A percentile compares a stretch with the other conserved stretches of the same genome.
phyloP scores from a whole-genome alignment of 2,888 invertebrate species.

The Heliconius erato region DNA sequence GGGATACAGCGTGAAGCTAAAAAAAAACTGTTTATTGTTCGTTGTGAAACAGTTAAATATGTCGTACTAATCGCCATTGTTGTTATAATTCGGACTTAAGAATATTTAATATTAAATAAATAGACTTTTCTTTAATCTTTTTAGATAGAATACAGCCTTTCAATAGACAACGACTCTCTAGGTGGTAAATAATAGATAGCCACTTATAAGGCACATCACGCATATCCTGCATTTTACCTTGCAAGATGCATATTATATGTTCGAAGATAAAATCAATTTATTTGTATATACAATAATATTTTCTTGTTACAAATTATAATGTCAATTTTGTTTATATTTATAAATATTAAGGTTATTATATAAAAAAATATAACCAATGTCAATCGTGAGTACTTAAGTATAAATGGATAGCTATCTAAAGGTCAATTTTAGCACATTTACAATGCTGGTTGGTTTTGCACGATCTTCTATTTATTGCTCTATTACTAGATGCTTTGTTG shows the following conservation, averaged over 20 bases:
- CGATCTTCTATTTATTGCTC: slow-evolving; percentile 29
- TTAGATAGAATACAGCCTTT: not conserved
- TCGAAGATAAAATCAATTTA: not conserved
- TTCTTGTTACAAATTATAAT: not conserved
- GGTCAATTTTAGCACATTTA: slow-evolving; percentile 29
- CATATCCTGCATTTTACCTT: not conserved
- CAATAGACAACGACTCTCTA: not conserved
- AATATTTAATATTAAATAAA: not conserved
- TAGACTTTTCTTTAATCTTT: not conserved
- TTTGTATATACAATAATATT: not conserved
- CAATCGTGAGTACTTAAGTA: slow-evolving; percentile 30
- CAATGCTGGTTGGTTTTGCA: slow-evolving; percentile 24
- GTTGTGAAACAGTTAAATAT: not conserved
- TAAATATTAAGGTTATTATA: slow-evolving; percentile 12
- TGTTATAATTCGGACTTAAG: no score
- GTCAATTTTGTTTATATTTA: not conserved
- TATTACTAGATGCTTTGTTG: slow-evolving; percentile 24
- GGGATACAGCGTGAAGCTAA: no score
- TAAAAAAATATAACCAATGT: slow-evolving; percentile 17
- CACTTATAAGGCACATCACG: not conserved
- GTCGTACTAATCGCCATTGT: not conserved
- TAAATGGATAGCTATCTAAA: slow-evolving; percentile 9
- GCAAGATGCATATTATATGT: not conserved
- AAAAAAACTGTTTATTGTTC: not conserved
- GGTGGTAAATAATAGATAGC: not conserved